Percentiles rank a stretch among this genome's conserved stretches.
Evolutionary conservation across 2,113 vertebrate genomes (phyloP).

Genomic region (Bos javanicus): DNA sequence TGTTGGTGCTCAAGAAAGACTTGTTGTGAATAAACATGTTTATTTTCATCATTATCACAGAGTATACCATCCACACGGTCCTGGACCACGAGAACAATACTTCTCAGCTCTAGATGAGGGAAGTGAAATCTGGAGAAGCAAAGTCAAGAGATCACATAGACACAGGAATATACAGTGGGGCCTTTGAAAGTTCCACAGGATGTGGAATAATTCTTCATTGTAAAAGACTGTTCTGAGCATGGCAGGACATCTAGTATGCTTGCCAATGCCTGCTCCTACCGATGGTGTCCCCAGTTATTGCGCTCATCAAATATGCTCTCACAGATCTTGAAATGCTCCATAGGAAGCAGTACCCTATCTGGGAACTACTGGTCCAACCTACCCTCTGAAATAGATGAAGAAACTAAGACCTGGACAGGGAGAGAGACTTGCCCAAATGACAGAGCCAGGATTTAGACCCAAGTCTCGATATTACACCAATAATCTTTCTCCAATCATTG

Average conservation of each 20-base stretch:
- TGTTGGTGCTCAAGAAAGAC: neutral
- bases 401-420: neutral
- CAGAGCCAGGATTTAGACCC: neutral
- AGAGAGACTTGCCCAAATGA: neutral
- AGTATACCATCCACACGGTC: neutral
- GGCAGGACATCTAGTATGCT: neutral
- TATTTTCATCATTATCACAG: neutral
- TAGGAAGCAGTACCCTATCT: neutral
- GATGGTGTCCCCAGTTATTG: accelerated
- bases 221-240: neutral
- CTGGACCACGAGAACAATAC: neutral
- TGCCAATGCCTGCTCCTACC: neutral
- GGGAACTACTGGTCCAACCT: neutral
- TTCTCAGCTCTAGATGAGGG: neutral
- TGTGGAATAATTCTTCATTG: neutral
- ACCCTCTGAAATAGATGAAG: neutral
- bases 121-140: neutral
- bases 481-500: neutral
- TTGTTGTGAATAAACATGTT: neutral
- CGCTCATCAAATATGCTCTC: neutral
- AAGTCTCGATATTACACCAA: neutral
- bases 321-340: neutral
- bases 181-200: neutral
- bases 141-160: neutral
- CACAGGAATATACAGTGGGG: neutral